Conservation (phyloP, 1,140 invertebrate genomes). For the Agrypnia vestita region DNA sequence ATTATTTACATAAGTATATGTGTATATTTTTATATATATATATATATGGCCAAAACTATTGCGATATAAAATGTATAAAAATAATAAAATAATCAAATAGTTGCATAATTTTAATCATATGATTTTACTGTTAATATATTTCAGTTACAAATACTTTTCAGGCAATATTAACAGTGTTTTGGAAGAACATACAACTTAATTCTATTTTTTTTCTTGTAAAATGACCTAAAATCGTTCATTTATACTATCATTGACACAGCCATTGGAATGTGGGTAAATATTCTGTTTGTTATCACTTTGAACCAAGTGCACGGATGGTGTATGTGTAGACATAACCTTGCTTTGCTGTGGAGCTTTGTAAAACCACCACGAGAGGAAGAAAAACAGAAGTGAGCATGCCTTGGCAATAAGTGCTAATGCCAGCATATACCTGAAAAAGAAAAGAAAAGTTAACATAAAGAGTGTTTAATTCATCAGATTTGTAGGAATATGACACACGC, state of each 20-base stretch:
- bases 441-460: conserved; percentile 4
- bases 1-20: too few relatives aligned
- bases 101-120: too few relatives aligned
- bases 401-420: conserved; percentile 78
- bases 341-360: conserved; percentile 75
- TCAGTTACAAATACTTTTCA: conserved; percentile 21
- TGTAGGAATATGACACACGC: too few relatives aligned
- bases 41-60: too few relatives aligned
- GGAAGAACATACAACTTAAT: conserved; percentile 17
- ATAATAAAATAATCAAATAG: not conserved
- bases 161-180: conserved; percentile 18
- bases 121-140: not conserved
- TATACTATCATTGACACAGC: conserved; percentile 54
- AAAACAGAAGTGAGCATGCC: conserved; percentile 77
- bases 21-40: too few relatives aligned
- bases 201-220: not conserved
- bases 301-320: conserved; percentile 62
- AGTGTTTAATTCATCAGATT: too few relatives aligned
- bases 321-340: conserved; percentile 65
- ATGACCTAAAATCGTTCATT: conserved; percentile 56
- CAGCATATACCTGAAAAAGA: conserved; percentile 77
- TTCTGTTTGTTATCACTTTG: conserved; percentile 56
- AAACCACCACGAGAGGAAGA: conserved; percentile 81
- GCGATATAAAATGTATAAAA: too few relatives aligned
- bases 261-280: conserved; percentile 55